Conservation (phyloP, 2,888 invertebrate genomes). For the Lithosia quadra region DNA sequence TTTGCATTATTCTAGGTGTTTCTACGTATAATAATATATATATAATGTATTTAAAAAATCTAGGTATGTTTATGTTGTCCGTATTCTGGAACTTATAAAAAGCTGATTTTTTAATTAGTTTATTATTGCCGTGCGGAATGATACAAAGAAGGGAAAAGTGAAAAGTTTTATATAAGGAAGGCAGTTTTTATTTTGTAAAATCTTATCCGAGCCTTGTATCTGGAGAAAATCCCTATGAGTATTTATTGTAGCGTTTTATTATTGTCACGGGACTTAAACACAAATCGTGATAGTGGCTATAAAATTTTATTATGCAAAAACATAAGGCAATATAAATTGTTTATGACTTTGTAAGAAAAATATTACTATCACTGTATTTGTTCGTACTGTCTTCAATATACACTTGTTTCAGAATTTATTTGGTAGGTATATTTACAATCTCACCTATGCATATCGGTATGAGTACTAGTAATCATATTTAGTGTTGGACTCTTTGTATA, state of each 20-base stretch:
- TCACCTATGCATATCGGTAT: too few relatives aligned
- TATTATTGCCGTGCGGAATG: too few relatives aligned
- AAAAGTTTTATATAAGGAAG: too few relatives aligned
- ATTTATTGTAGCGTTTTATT: conserved; percentile 2
- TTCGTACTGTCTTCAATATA: neutral
- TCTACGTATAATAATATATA: too few relatives aligned
- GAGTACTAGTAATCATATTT: too few relatives aligned
- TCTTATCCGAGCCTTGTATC: neutral
- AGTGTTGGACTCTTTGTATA: too few relatives aligned
- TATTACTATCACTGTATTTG: neutral
- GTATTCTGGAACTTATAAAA: too few relatives aligned
- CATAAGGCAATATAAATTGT: conserved; percentile 12
- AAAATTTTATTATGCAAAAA: conserved; percentile 17
- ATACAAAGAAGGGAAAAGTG: too few relatives aligned
- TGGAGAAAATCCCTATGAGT: neutral
- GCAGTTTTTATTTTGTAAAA: neutral
- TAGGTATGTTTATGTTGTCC: too few relatives aligned
- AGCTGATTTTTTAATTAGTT: too few relatives aligned
- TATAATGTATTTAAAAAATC: too few relatives aligned
- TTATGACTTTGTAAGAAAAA: conserved; percentile 14
- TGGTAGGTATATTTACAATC: neutral
- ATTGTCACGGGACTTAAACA: neutral
- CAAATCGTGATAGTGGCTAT: conserved; percentile 9
- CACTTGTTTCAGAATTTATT: neutral
- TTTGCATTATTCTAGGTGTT: too few relatives aligned